Evolutionary conservation across 1,140 invertebrate species (phyloP).

Genomic region (Maconellicoccus hirsutus): DNA sequence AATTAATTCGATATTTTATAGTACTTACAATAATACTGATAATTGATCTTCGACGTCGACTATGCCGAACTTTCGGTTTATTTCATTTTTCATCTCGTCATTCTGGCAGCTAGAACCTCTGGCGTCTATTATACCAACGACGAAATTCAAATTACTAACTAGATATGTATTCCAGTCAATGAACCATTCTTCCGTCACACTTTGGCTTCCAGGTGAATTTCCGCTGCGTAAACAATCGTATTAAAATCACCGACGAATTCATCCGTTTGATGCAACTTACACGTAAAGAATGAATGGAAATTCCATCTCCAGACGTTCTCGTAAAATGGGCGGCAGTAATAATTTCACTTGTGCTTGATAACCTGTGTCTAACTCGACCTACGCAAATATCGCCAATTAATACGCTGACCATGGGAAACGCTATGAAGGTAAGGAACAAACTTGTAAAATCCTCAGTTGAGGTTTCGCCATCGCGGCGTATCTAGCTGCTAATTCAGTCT

Average conservation of each 20-base stretch:
- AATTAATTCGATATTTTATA: neutral
- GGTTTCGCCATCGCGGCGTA: conserved; percentile 42
- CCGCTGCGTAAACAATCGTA: conserved; percentile 45
- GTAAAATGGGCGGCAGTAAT: conserved; percentile 58
- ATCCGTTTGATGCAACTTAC: conserved; percentile 48
- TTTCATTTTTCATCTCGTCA: conserved; percentile 61
- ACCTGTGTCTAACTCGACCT: conserved; percentile 41
- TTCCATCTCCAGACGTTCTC: conserved; percentile 64
- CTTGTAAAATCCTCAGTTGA: conserved; percentile 45
- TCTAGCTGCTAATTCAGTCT: conserved; percentile 38
- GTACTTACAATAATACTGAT: conserved; percentile 74
- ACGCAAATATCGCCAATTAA: conserved; percentile 21
- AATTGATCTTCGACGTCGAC: conserved; percentile 81
- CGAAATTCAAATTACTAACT: conserved; percentile 66
- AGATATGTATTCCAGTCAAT: conserved; percentile 80
- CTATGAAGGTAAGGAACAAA: conserved; percentile 28
- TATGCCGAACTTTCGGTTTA: conserved; percentile 68
- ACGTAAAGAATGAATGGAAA: conserved; percentile 68
- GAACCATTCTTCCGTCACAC: conserved; percentile 73
- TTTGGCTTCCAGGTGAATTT: conserved; percentile 75
- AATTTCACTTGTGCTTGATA: conserved; percentile 49
- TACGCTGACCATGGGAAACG: too few relatives aligned
- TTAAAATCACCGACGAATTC: too few relatives aligned
- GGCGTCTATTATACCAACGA: conserved; percentile 78
- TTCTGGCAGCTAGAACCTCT: conserved; percentile 74